phyloP scores from a whole-genome alignment of 2,888 invertebrate genomes.

The Ormyrus nitidulus region DNA sequence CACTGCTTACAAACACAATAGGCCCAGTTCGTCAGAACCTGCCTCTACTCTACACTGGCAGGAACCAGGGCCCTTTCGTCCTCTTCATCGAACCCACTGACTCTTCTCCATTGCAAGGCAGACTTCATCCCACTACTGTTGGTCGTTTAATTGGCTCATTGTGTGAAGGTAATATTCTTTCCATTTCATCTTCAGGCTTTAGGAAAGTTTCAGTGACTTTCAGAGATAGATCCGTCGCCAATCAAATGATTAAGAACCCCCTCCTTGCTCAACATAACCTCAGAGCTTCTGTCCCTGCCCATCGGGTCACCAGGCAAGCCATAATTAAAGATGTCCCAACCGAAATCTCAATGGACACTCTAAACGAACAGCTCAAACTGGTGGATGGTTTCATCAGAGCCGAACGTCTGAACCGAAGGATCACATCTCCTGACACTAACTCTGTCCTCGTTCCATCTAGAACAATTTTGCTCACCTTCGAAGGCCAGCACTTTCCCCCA shows the following conservation, averaged over 20 bases:
- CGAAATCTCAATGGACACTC: background rate
- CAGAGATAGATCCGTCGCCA: background rate
- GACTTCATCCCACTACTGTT: too few relatives aligned
- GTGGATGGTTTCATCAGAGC: background rate
- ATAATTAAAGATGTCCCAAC: slow-evolving; percentile 2
- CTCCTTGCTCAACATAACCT: background rate
- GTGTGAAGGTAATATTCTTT: background rate
- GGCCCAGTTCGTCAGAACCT: too few relatives aligned
- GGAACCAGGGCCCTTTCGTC: too few relatives aligned
- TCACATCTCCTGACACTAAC: background rate
- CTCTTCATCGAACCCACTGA: too few relatives aligned
- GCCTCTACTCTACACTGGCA: too few relatives aligned
- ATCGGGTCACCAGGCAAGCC: slow-evolving; percentile 1
- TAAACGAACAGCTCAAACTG: background rate
- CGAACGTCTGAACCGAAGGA: slow-evolving; percentile 3
- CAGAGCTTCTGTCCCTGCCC: slow-evolving; percentile 2
- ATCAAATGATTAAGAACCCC: background rate
- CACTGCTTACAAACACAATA: too few relatives aligned
- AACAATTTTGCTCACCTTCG: slow-evolving; percentile 3
- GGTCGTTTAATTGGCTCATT: background rate
- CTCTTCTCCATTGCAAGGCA: too few relatives aligned
- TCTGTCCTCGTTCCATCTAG: background rate
- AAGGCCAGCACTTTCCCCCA: background rate
- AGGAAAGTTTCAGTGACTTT: background rate
- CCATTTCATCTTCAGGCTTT: background rate